A percentile compares a stretch with the other conserved stretches of the same genome.
Evolutionary conservation across 2,888 invertebrate species (phyloP).

Genomic region (Lasioglossum pauxillum): DNA sequence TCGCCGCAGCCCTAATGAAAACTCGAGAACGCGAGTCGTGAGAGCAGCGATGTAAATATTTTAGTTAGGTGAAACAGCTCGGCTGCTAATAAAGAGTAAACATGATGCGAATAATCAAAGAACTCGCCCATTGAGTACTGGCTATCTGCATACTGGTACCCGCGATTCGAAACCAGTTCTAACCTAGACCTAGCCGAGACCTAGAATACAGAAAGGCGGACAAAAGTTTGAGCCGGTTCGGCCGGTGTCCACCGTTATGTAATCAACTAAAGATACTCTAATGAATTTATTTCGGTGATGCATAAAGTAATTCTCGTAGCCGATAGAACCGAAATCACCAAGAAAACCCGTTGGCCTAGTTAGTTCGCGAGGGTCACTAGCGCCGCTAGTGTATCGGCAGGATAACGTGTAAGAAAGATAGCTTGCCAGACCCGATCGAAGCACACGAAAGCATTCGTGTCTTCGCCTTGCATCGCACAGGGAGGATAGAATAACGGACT

Average conservation of each 20-base stretch:
- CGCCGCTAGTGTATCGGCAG: slow-evolving; percentile 12
- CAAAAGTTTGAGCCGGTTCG: slow-evolving; percentile 47
- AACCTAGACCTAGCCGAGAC: slow-evolving; percentile 59
- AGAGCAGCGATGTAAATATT: neutral
- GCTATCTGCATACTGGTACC: slow-evolving; percentile 11
- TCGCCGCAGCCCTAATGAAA: neutral
- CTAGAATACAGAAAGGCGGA: slow-evolving; percentile 54
- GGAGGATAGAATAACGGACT: slow-evolving; percentile 39
- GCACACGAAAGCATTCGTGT: slow-evolving; percentile 37
- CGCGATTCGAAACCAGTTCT: slow-evolving; percentile 38
- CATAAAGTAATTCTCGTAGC: slow-evolving; percentile 46
- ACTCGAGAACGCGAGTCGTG: neutral
- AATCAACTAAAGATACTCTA: slow-evolving; percentile 60
- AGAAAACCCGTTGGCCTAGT: slow-evolving; percentile 44
- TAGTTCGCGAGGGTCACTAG: slow-evolving; percentile 32
- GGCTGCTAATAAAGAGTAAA: neutral
- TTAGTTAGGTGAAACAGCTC: neutral
- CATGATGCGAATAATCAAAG: neutral
- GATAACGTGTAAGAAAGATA: slow-evolving; percentile 47
- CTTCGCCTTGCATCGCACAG: slow-evolving; percentile 31
- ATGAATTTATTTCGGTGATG: slow-evolving; percentile 61
- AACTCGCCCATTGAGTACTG: neutral
- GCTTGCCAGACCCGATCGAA: slow-evolving; percentile 37
- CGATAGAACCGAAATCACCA: slow-evolving; percentile 25
- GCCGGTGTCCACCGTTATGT: slow-evolving; percentile 42